These are phyloP conservation scores for Eubasilissa splendida DNA, from an alignment of 2,888 invertebrate genomes.

Conservation along the genomic window DNA sequence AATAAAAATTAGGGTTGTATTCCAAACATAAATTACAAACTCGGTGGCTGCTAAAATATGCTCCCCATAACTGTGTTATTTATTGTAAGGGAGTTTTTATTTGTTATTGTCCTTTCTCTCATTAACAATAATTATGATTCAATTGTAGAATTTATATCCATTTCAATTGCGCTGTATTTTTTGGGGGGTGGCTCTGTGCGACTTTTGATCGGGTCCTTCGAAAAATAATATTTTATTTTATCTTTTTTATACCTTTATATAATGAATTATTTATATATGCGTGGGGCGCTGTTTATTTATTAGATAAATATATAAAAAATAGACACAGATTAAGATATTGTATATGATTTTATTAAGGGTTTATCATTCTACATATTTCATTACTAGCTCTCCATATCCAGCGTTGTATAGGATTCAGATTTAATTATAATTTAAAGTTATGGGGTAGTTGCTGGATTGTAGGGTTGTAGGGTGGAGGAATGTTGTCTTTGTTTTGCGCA, in stretches of 20 bases:
- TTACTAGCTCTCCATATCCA: no score
- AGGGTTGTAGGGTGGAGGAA: no score
- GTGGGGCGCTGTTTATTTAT: no score
- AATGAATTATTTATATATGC: no score
- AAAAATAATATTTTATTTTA: background rate
- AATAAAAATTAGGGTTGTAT: slow-evolving; percentile 36
- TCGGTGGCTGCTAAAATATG: slow-evolving; percentile 51
- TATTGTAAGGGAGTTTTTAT: slow-evolving; percentile 37
- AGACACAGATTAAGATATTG: no score
- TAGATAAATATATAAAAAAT: no score
- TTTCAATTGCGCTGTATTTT: slow-evolving; percentile 34
- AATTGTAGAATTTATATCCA: slow-evolving; percentile 52
- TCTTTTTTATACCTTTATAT: background rate
- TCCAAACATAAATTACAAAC: slow-evolving; percentile 44
- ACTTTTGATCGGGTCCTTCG: background rate
- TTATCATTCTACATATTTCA: no score
- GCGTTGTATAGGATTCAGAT: no score
- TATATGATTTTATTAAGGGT: no score
- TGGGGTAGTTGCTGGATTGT: no score
- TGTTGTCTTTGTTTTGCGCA: no score
- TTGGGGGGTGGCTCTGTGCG: slow-evolving; percentile 3
- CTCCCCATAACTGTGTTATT: slow-evolving; percentile 47
- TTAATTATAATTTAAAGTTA: no score
- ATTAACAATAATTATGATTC: slow-evolving; percentile 57
- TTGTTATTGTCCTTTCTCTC: slow-evolving; percentile 49